Percentiles rank a stretch among this genome's conserved stretches.
These are phyloP conservation scores for Anoura caudifer DNA, from an alignment of 2,113 vertebrate genomes.

Conservation along the genomic window DNA sequence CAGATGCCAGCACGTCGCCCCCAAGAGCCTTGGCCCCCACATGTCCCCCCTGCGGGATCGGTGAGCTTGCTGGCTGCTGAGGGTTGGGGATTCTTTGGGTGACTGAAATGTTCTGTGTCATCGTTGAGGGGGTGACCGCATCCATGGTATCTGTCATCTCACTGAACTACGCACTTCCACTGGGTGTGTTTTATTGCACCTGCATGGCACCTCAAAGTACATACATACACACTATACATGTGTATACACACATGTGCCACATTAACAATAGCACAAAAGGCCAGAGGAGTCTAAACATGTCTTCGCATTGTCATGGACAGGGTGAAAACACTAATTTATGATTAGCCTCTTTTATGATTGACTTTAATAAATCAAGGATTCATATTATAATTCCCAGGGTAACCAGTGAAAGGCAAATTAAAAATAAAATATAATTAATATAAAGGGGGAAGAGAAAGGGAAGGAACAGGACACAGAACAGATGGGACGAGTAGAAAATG, in stretches of 20 bases:
- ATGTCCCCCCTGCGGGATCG: rapidly evolving
- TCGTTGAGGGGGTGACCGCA: neutral
- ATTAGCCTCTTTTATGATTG: neutral
- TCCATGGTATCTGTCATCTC: neutral
- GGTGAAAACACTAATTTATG: neutral
- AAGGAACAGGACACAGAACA: neutral
- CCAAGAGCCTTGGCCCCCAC: neutral
- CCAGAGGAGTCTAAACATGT: neutral
- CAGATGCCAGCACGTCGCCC: neutral
- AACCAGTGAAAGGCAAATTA: neutral
- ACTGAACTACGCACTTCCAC: neutral
- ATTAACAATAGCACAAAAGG: neutral
- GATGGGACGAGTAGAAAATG: neutral
- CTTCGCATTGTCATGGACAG: too few relatives aligned
- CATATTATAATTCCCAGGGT: neutral
- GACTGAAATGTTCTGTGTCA: neutral
- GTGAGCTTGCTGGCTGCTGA: neutral
- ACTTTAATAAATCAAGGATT: neutral
- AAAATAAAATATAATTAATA: neutral
- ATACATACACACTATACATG: too few relatives aligned
- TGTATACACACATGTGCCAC: neutral
- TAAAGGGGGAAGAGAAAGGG: neutral
- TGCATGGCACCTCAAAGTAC: neutral
- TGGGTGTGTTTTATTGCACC: neutral
- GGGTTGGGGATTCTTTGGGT: neutral